Percentiles rank a stretch among this genome's conserved stretches.
Evolutionary conservation across 1,140 invertebrate species (phyloP).

Genomic region (Drosophila teissieri): DNA sequence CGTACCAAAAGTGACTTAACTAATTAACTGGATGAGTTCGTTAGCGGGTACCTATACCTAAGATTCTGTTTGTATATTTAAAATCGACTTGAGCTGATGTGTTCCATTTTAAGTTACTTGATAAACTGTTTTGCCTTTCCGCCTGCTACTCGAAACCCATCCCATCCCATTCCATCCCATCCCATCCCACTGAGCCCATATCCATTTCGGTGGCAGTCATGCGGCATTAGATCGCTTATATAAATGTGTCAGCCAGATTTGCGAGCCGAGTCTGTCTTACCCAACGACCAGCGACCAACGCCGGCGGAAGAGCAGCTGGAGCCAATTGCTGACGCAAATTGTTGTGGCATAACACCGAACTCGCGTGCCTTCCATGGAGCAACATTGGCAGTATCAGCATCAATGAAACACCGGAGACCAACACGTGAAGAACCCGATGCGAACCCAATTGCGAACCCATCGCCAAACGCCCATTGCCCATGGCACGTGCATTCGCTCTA

Average conservation of each 20-base stretch:
- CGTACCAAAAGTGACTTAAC: not conserved
- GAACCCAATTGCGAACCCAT: constrained; percentile 5
- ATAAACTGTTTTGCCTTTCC: constrained; percentile 1
- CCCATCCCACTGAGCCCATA: not conserved
- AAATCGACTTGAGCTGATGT: not conserved
- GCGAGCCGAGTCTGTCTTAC: constrained; percentile 33
- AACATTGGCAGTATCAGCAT: constrained; percentile 21
- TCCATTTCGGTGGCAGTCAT: constrained; percentile 22
- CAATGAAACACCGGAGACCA: constrained; percentile 35
- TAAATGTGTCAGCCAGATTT: constrained; percentile 35
- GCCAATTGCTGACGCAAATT: constrained; percentile 72
- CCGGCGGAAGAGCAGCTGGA: constrained; percentile 19
- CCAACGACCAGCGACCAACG: constrained; percentile 23
- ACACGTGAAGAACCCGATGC: constrained; percentile 57
- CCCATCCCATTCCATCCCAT: not conserved
- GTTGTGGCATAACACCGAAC: constrained; percentile 63
- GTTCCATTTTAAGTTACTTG: not conserved
- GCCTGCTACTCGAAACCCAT: not conserved
- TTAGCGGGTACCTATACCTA: too few species aligned
- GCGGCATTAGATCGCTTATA: constrained; percentile 43
- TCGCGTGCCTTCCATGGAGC: constrained; percentile 49
- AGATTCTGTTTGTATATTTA: too few species aligned
- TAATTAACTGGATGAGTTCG: not conserved
- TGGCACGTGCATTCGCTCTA: constrained; percentile 40
- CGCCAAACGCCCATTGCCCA: constrained; percentile 3